These are phyloP conservation scores for Sebastes kiyomatsui DNA, from an alignment of 2,797 vertebrate genomes.

Conservation along the genomic window DNA sequence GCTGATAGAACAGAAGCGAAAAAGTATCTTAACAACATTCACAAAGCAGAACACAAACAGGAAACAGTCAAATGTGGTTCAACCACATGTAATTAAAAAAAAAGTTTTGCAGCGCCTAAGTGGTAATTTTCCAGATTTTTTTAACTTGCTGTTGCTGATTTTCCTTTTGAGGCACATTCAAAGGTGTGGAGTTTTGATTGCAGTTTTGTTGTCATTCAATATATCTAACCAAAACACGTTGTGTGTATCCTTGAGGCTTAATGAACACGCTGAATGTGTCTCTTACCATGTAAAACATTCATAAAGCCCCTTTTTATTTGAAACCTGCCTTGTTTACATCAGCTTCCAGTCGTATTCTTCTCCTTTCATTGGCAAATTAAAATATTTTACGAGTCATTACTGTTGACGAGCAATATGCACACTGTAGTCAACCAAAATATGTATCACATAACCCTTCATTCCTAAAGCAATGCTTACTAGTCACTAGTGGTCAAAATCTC, in stretches of 20 bases:
- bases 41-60: neutral
- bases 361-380: conserved; percentile 6
- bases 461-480: neutral
- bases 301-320: neutral
- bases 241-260: neutral
- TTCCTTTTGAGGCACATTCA: neutral
- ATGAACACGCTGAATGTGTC: neutral
- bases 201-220: neutral
- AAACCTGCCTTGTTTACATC: neutral
- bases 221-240: neutral
- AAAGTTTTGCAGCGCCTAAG: neutral
- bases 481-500: neutral
- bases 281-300: neutral
- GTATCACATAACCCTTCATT: neutral
- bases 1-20: neutral
- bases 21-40: neutral
- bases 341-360: neutral
- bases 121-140: neutral
- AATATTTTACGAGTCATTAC: neutral
- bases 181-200: neutral
- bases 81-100: neutral
- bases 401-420: neutral
- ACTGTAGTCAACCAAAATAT: neutral
- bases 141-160: neutral
- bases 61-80: neutral